phyloP scores from a whole-genome alignment of 1,140 invertebrate genomes.

The Drosophila kepulauana region DNA sequence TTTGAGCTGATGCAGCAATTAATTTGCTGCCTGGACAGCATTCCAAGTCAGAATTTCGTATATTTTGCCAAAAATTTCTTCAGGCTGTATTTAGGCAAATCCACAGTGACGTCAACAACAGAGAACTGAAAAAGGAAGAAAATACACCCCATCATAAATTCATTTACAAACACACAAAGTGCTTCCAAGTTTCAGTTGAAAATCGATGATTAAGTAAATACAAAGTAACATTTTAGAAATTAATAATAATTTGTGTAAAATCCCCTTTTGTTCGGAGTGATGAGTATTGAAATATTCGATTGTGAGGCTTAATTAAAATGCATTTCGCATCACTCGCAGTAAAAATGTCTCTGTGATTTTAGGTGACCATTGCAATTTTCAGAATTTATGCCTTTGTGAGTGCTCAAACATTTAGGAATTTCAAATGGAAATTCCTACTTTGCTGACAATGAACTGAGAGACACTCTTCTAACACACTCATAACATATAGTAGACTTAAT shows the following conservation, averaged over 20 bases:
- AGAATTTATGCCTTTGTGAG: neutral
- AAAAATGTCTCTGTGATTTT: slow-evolving; percentile 12
- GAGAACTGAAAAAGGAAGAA: neutral
- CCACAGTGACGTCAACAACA: neutral
- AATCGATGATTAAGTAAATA: neutral
- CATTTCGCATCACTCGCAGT: slow-evolving; percentile 2
- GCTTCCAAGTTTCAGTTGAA: neutral
- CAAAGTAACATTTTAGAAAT: neutral
- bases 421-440: neutral
- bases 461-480: neutral
- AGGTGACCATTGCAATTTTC: slow-evolving; percentile 14
- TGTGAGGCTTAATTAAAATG: slow-evolving; percentile 1
- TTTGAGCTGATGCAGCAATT: slow-evolving; percentile 48
- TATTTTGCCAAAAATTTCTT: slow-evolving; percentile 18
- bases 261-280: neutral
- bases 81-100: slow-evolving; percentile 1
- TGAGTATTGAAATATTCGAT: neutral
- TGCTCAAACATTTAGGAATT: slow-evolving; percentile 1
- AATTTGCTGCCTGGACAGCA: slow-evolving; percentile 40
- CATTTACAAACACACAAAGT: neutral
- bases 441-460: neutral
- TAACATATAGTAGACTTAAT: slow-evolving; percentile 19
- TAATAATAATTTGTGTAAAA: neutral
- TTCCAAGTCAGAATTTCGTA: neutral
- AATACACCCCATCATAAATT: slow-evolving; percentile 20